Base-by-base conservation (phyloP, 1,140 invertebrate genomes). In the Zelostemma sp. region DNA sequence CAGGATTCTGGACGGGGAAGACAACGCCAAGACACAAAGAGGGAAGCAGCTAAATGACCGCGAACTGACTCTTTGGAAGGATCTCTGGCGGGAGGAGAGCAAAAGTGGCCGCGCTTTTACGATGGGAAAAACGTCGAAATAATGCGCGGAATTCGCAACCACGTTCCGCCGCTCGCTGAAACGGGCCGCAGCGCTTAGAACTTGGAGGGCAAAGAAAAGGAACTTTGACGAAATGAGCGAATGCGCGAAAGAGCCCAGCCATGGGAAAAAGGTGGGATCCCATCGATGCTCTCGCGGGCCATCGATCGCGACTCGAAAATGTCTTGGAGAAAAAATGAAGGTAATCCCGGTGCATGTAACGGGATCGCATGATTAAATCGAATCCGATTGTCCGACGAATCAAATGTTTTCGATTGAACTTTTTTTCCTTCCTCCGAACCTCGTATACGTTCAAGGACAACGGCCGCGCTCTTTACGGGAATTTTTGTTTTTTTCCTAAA, bases 41-140 rank as follows among this genome's bases (percentile, higher is more conserved):
- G 58, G 43, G 56, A 43, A 33, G 25, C 8, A 43, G 18, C 35
- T n/a, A n/a, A n/a, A n/a, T n/a, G n/a, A n/a, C n/a, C n/a, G n/a
- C n/a, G n/a, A n/a, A n/a, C n/a, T n/a, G n/a, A n/a, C n/a, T 55
- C 21, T 51, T 28, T 14, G 43, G 18, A 14, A 31, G 41, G 31
- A 6, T 31, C 28, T 31, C 11, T 11, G 43, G 15, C 50, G 64
- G 65, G 72, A n/a, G n/a, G n/a, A n/a, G n/a, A 61, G 74, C 67
- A 63, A 76, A 73, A 76, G 74, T 72, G 63, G 63, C 59, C 57
- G 14, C 33, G 72, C 60, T 67, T 72, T 76, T 78, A 78, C 75
- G 73, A 74, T 72, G 67, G 64, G 75, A 79, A 77, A 77, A 79
- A 77, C 75, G 53, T 31, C 63, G 65, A 74, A 77, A 78, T 78